Conservation (phyloP, 2,888 invertebrate genomes). For the Apamea sordens region DNA sequence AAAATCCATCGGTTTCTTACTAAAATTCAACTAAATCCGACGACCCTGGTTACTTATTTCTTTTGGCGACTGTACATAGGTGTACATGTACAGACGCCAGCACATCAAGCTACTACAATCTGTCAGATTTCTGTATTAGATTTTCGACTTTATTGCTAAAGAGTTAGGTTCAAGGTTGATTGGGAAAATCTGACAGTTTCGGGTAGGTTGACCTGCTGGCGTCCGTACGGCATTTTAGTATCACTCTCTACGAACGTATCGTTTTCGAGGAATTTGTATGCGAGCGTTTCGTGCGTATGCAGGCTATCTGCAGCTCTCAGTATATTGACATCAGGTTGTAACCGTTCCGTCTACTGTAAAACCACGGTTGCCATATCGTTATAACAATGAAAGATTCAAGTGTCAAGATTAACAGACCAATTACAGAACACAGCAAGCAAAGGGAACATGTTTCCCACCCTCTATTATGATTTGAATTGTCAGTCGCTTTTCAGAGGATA, state of each 20-base stretch:
- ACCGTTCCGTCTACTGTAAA: background rate
- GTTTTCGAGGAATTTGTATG: conserved; percentile 16
- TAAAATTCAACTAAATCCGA: no score
- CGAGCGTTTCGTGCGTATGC: conserved; percentile 1
- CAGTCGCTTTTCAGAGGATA: background rate
- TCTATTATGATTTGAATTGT: background rate
- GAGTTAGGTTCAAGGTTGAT: no score
- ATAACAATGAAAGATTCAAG: conserved; percentile 13
- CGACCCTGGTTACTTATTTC: no score
- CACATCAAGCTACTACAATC: no score
- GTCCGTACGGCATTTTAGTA: conserved; percentile 22
- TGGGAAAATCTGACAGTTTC: no score
- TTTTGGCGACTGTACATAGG: background rate
- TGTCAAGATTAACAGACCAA: conserved; percentile 1
- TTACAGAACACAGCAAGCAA: conserved; percentile 5
- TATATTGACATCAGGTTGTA: background rate
- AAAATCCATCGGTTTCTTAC: no score
- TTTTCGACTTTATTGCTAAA: no score
- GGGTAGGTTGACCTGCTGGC: no score
- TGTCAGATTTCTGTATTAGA: no score
- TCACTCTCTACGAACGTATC: conserved; percentile 2
- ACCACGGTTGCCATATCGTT: background rate
- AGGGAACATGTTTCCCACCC: background rate
- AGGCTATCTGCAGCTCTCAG: conserved; percentile 5
- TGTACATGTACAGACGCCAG: background rate